Conservation (phyloP, 92 coral and sea anemone species). For the Plumapathes pennacea region DNA sequence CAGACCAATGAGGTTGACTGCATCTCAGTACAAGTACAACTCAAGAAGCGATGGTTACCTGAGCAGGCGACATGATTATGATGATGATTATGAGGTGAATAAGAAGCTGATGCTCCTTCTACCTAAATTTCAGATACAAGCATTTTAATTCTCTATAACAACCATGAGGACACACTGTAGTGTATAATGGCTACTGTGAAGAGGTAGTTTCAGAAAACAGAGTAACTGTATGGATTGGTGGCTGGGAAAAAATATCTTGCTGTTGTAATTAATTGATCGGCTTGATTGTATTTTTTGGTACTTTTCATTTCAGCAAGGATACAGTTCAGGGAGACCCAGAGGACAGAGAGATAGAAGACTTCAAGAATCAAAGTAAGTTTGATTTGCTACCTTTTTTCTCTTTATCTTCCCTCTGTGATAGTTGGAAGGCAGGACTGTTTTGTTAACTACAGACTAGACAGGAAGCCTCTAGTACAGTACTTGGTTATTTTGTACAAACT, state of each 20-base stretch:
- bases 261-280: background rate
- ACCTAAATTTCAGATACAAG: background rate
- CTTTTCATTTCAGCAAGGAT: constrained; percentile 3
- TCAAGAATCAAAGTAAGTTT: constrained; percentile 62
- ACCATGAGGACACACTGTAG: too few relatives aligned
- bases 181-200: too few relatives aligned
- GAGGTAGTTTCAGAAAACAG: too few relatives aligned
- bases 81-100: constrained; percentile 52
- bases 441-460: too few relatives aligned
- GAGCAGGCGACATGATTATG: constrained; percentile 57
- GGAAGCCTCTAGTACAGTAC: background rate
- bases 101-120: background rate
- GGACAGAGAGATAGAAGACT: constrained; percentile 31
- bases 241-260: too few relatives aligned
- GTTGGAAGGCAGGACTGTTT: too few relatives aligned
- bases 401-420: too few relatives aligned
- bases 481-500: background rate
- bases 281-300: background rate
- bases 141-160: too few relatives aligned
- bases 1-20: constrained; percentile 52
- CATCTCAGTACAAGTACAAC: constrained; percentile 60
- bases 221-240: too few relatives aligned
- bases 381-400: background rate
- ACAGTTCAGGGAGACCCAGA: constrained; percentile 26
- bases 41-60: constrained; percentile 88